Percentiles rank a stretch among this genome's conserved stretches.
These are phyloP conservation scores for Esox masquinongy DNA, from an alignment of 2,797 vertebrate genomes.

Conservation along the genomic window DNA sequence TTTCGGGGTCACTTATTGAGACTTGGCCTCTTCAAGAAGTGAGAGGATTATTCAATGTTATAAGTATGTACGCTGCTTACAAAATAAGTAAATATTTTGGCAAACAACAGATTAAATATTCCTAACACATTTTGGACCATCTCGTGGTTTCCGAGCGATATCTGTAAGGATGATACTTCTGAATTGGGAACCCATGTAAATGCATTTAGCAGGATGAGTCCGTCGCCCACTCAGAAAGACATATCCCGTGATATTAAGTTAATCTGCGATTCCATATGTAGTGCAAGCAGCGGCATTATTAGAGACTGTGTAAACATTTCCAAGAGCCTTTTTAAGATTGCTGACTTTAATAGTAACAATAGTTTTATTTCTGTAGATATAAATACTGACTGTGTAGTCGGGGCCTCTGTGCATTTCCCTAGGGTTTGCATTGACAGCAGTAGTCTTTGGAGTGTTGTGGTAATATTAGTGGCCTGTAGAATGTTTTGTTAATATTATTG, in stretches of 20 bases:
- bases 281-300: slow-evolving; percentile 72
- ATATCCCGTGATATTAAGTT: slow-evolving; percentile 67
- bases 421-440: slow-evolving; percentile 64
- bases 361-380: slow-evolving; percentile 71
- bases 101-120: slow-evolving; percentile 27
- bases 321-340: slow-evolving; percentile 70
- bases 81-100: slow-evolving; percentile 17
- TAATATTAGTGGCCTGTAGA: slow-evolving; percentile 27
- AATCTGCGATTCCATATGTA: slow-evolving; percentile 77
- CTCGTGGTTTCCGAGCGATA: slow-evolving; percentile 7
- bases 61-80: slow-evolving; percentile 26
- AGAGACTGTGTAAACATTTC: slow-evolving; percentile 78
- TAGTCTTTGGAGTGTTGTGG: slow-evolving; percentile 62
- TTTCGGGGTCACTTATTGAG: neutral
- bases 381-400: slow-evolving; percentile 70
- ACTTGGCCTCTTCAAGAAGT: slow-evolving; percentile 1
- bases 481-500: neutral
- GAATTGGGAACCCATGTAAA: slow-evolving; percentile 54
- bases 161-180: slow-evolving; percentile 42
- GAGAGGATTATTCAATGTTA: slow-evolving; percentile 23
- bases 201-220: slow-evolving; percentile 51
- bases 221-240: slow-evolving; percentile 57
- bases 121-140: slow-evolving; percentile 3
- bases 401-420: slow-evolving; percentile 57
- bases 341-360: slow-evolving; percentile 57